Base-by-base conservation (phyloP, 1,140 invertebrate genomes). In the Drosophila bocqueti region DNA sequence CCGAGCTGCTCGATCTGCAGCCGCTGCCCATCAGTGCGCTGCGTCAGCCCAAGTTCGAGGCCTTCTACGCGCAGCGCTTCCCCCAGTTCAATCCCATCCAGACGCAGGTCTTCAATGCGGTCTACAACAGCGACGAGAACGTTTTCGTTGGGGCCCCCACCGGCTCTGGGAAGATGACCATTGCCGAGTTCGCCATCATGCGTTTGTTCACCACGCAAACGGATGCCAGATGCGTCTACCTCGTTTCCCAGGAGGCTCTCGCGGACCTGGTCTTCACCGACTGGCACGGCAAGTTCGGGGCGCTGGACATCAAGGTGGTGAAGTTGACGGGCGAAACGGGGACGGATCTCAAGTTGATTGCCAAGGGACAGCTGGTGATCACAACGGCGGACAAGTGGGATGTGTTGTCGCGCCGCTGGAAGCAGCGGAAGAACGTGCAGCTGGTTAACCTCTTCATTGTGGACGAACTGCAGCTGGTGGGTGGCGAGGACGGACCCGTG, bases 351-450 rank as follows among this genome's bases (percentile, higher is more conserved):
- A 99, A 99, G 90, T 93, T 99, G 0, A 93, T 98, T 3, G 97
- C 96, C 29, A 97, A 98, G 93, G 98, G 97, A 18, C 97, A 99
- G 93, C 96, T 99, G 26, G 97, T 99, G 9, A 96, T 99, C 59
- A 97, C 97, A 16, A 99, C 98, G 0, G 98, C 99, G 3, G 99
- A 99, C 81, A 99, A 99, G 85, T 99, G 99, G 99, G 99, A 99
- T 93, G 97, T 99, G 10, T 93, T 99, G 1, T 99, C 99, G 0
- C 94, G 99, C 69, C 94, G 99, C 69, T 99, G 99, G 99, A 99
- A 99, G 92, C 98, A 99, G 86, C 95, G 99, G 8, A 99, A 99
- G 93, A 99, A 99, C 92, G 98, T 99, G 0, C 99, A 99, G 91
- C 99, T 98, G 84, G 96, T 99, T 5, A 97, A 98, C 75, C 94